Base-by-base conservation (phyloP, 1,140 invertebrate species). In the Zaprionus lachaisei region DNA sequence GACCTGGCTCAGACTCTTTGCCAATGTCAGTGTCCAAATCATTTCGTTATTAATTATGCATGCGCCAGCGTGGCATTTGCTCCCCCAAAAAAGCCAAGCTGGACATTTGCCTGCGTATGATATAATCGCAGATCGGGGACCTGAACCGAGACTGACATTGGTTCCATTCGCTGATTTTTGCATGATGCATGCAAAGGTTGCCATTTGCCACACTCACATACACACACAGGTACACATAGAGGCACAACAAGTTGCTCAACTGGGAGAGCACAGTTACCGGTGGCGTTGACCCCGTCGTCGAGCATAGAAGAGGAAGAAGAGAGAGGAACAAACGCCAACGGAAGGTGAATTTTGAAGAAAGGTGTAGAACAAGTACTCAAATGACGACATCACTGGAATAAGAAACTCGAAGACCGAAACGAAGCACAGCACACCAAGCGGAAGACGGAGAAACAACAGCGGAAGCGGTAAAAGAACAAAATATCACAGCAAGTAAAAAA, bases 161-260 rank as follows among this genome's bases (percentile, higher is more conserved):
- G 79, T 81, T 81, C 79, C 79, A 70, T 72, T 81, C 72, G 77
- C 67, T 81, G 79, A 74, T 74, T 81, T 80, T 78, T 70, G 78
- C 71, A 80, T 80, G 78, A 80, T 80, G 78, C 71, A 73, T 73
- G 76, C 75, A 80, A 65, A 72, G 65, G 65, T 79, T 71, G 67
- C 51, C 63, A 56, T 71, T 64, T 34, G 62, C 24, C 37, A 56
- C 56, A 60, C 60, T 64, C 58, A 64, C 64, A 61, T 41, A 66
- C n/a, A 67, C 31, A 65, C 4, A 57, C 58, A 64, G 60, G 56
- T 49, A 66, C n/a, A 67, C 22, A 65, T 7, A 28, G 26, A 7
- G 28, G 28, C 7, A 57, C 12, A 49, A 11, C 9, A 12, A 22
- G 54, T 44, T 57, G 64, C 38, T 41, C 2, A 41, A 41, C 17